Evolutionary conservation across 2,113 vertebrate species (phyloP).

Genomic region (Gymnarchus niloticus): DNA sequence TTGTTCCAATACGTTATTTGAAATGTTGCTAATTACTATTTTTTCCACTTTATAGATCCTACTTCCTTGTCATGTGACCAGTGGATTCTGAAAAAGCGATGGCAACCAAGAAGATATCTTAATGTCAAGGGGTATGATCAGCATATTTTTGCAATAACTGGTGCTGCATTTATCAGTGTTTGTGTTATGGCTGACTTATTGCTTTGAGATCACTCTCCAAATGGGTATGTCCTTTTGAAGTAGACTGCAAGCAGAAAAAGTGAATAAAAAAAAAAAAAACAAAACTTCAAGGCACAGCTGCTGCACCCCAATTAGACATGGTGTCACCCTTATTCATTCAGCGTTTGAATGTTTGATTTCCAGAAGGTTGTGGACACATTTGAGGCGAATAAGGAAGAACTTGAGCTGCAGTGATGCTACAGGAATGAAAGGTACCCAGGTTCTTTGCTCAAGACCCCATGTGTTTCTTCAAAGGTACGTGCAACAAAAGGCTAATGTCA

Average conservation of each 20-base stretch:
- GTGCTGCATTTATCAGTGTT: background rate
- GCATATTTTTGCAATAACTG: background rate
- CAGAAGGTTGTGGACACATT: constrained; percentile 19
- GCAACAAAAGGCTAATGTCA: background rate
- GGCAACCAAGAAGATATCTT: background rate
- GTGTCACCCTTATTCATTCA: background rate
- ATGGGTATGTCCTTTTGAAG: background rate
- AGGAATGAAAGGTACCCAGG: background rate
- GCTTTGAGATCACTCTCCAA: too few species aligned
- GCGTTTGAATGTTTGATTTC: constrained; percentile 9
- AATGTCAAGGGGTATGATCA: constrained; percentile 19
- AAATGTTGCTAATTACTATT: background rate
- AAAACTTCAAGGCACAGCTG: background rate
- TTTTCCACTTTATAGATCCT: background rate
- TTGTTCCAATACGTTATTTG: background rate
- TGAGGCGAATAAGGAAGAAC: background rate
- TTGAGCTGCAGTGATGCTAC: background rate
- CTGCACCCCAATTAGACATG: background rate
- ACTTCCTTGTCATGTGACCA: constrained; percentile 25
- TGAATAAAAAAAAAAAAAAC: background rate
- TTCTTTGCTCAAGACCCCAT: constrained; percentile 15
- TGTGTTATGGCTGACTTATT: background rate
- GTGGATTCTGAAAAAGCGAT: constrained; percentile 23
- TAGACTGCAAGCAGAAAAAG: background rate
- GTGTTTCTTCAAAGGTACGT: constrained; percentile 25